These are phyloP conservation scores for Apocrypta bakeri DNA, from an alignment of 1,140 invertebrate species.

Conservation along the genomic window DNA sequence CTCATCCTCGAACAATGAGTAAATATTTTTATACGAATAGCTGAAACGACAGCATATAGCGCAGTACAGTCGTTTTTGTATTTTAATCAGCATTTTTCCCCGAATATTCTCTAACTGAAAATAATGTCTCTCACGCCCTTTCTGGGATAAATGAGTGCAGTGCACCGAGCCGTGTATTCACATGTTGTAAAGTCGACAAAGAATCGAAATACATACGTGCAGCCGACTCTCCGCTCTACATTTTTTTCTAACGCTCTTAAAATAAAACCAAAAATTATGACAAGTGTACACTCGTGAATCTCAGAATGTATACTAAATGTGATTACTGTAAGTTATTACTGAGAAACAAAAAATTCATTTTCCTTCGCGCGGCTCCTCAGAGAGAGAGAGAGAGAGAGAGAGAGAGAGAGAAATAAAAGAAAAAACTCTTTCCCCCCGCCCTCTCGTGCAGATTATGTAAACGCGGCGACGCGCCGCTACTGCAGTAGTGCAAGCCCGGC, in stretches of 20 bases:
- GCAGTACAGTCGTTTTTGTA: not conserved
- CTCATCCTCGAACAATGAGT: not conserved
- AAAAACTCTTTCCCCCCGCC: not conserved
- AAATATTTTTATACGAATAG: not conserved
- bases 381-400: constrained; percentile 30
- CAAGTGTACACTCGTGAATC: too few species aligned
- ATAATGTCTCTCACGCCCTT: not conserved
- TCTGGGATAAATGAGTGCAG: not conserved
- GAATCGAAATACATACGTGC: not conserved
- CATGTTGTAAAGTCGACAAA: not conserved
- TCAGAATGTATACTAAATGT: too few species aligned
- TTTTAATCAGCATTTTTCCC: not conserved
- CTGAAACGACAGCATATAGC: too few species aligned
- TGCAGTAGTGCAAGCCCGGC: constrained; percentile 59
- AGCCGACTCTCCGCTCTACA: not conserved
- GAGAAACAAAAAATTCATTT: constrained; percentile 34
- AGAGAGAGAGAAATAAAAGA: constrained; percentile 18
- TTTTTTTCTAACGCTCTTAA: not conserved
- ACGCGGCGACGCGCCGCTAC: constrained; percentile 33
- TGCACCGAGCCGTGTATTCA: not conserved
- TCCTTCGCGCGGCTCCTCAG: constrained; percentile 6
- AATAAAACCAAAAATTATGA: too few species aligned
- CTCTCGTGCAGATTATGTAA: constrained; percentile 36
- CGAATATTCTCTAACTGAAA: not conserved
- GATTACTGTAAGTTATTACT: too few species aligned